These are phyloP conservation scores for Mystacides longicornis DNA, from an alignment of 2,888 invertebrate genomes.

Conservation along the genomic window DNA sequence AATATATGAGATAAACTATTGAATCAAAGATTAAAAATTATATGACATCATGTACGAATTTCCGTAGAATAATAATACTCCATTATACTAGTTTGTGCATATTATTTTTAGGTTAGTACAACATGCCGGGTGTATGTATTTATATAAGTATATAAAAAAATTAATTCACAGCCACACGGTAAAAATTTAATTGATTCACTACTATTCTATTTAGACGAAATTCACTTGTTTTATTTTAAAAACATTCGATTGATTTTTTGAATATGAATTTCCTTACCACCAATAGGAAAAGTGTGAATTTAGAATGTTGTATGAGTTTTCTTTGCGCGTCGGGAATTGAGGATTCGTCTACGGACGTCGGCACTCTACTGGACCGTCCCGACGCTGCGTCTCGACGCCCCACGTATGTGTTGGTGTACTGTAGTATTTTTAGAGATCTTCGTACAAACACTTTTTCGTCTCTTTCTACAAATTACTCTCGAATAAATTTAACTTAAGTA, in stretches of 20 bases:
- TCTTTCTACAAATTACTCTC: too few species aligned
- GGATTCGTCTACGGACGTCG: constrained; percentile 34
- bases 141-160: background rate
- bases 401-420: too few species aligned
- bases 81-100: too few species aligned
- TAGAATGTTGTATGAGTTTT: too few species aligned
- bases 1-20: too few species aligned
- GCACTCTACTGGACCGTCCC: constrained; percentile 35
- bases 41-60: too few species aligned
- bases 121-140: constrained; percentile 14
- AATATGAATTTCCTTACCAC: constrained; percentile 20
- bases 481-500: too few species aligned
- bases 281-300: constrained; percentile 19
- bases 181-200: too few species aligned
- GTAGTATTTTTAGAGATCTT: too few species aligned
- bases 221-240: background rate
- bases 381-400: constrained; percentile 32
- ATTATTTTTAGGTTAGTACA: constrained; percentile 20
- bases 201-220: background rate
- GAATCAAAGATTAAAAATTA: too few species aligned
- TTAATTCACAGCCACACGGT: background rate
- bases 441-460: too few species aligned
- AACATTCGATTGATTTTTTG: background rate
- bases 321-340: constrained; percentile 32
- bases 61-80: too few species aligned